Percentiles rank a stretch among this genome's conserved stretches.
These are phyloP conservation scores for Coracias cyanogaster DNA, from an alignment of 2,797 vertebrate species.

Conservation along the genomic window DNA sequence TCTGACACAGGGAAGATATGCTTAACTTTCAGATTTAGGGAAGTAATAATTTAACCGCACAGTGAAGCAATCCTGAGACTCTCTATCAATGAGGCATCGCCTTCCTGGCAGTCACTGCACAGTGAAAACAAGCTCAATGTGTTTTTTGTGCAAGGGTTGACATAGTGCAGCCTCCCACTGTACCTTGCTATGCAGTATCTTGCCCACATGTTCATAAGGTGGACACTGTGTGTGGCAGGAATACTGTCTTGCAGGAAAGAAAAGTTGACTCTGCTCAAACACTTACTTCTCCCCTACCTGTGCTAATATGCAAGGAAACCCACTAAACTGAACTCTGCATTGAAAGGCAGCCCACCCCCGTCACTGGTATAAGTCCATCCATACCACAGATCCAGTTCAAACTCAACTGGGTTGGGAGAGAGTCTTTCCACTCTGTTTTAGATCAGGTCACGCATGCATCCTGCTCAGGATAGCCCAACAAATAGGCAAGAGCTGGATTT, in stretches of 20 bases:
- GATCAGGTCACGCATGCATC: not conserved
- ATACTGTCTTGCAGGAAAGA: not conserved
- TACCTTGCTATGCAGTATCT: not conserved
- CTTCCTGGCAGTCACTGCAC: not conserved
- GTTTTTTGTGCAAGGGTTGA: not conserved
- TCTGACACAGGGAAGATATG: not conserved
- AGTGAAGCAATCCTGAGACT: not conserved
- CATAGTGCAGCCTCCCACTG: not conserved
- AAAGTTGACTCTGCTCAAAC: not conserved
- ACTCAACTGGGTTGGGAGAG: not conserved
- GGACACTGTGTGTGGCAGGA: rapidly evolving
- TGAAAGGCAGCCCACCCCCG: not conserved
- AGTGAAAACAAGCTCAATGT: not conserved
- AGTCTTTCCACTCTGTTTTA: not conserved
- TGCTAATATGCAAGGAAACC: not conserved
- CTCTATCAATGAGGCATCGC: not conserved
- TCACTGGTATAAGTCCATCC: not conserved
- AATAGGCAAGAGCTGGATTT: not conserved
- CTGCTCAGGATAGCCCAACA: not conserved
- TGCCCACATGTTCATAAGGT: not conserved
- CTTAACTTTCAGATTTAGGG: not conserved
- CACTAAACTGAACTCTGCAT: not conserved
- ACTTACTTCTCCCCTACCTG: not conserved
- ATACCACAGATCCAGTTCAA: not conserved
- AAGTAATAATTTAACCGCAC: not conserved